Conservation (phyloP, 1,140 invertebrate genomes). For the Drosophila ambigua region DNA sequence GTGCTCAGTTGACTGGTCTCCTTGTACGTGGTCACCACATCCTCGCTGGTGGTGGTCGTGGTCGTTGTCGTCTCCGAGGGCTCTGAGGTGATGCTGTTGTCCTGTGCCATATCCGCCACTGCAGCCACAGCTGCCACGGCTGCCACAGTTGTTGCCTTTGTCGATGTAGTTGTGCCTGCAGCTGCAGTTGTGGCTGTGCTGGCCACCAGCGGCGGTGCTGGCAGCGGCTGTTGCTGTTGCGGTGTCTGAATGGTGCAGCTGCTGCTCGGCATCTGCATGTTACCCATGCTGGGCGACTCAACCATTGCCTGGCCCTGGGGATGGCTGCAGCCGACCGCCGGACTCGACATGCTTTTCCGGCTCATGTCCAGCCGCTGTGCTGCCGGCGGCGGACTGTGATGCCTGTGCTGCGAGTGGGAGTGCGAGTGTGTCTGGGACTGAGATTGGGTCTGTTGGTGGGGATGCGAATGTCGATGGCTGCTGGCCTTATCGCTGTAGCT, state of each 20-base stretch:
- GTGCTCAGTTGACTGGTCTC: constrained; percentile 73
- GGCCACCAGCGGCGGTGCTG: constrained; percentile 37
- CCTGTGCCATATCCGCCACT: constrained; percentile 71
- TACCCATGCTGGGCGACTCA: constrained; percentile 81
- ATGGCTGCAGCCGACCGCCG: constrained; percentile 63
- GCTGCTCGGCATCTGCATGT: constrained; percentile 70
- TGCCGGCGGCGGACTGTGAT: constrained; percentile 70
- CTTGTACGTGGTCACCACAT: constrained; percentile 82
- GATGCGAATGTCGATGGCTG: constrained; percentile 63
- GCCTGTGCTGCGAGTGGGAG: constrained; percentile 35
- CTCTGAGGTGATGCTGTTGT: constrained; percentile 83
- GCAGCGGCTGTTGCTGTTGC: constrained; percentile 62
- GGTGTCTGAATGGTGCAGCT: constrained; percentile 78
- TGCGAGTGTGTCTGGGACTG: constrained; percentile 44
- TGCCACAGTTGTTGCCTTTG: constrained; percentile 30
- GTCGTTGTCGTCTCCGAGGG: constrained; percentile 83
- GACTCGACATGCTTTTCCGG: constrained; percentile 83
- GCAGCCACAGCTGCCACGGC: constrained; percentile 28
- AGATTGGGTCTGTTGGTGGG: constrained; percentile 39
- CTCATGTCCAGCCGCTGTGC: constrained; percentile 74
- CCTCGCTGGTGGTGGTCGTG: constrained; percentile 82
- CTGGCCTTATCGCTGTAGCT: constrained; percentile 70
- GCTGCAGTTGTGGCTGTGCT: constrained; percentile 35
- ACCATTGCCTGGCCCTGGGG: constrained; percentile 57
- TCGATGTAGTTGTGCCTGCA: constrained; percentile 16